These are phyloP conservation scores for Homarus gammarus DNA, from an alignment of 2,888 invertebrate species.

Conservation along the genomic window DNA sequence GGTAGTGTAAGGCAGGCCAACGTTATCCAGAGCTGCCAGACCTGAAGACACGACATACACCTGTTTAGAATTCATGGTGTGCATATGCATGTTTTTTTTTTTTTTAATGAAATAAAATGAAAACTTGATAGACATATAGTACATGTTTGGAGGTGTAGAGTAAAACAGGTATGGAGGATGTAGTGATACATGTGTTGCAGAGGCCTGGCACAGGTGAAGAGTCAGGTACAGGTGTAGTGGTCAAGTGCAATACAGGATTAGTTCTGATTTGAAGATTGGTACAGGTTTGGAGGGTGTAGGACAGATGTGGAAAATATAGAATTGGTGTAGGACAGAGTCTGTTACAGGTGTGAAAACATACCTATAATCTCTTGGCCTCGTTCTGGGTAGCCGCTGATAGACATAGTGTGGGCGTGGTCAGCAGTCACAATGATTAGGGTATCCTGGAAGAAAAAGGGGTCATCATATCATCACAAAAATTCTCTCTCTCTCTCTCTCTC, in stretches of 20 bases:
- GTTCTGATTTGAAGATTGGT: too few relatives aligned
- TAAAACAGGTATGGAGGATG: too few relatives aligned
- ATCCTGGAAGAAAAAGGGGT: slow-evolving; percentile 81
- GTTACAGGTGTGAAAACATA: slow-evolving; percentile 77
- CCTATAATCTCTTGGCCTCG: slow-evolving; percentile 87
- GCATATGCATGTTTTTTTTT: not conserved
- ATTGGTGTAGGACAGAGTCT: not conserved
- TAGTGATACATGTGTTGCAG: too few relatives aligned
- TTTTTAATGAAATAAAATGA: too few relatives aligned
- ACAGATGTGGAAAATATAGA: too few relatives aligned
- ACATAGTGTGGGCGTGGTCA: slow-evolving; percentile 89
- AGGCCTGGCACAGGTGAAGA: too few relatives aligned
- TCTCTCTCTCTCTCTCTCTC: not conserved
- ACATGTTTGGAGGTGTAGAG: too few relatives aligned
- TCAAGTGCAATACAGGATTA: too few relatives aligned
- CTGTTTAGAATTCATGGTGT: not conserved
- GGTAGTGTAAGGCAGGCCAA: slow-evolving; percentile 84
- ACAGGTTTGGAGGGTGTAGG: too few relatives aligned
- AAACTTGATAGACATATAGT: too few relatives aligned
- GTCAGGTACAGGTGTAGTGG: too few relatives aligned
- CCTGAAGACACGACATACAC: slow-evolving; percentile 38
- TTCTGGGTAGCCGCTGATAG: slow-evolving; percentile 86
- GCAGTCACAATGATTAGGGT: slow-evolving; percentile 89
- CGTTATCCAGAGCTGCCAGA: slow-evolving; percentile 77
- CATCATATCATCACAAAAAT: too few relatives aligned